Base-by-base conservation (phyloP, 2,888 invertebrate genomes). In the Oxycera nigricornis region DNA sequence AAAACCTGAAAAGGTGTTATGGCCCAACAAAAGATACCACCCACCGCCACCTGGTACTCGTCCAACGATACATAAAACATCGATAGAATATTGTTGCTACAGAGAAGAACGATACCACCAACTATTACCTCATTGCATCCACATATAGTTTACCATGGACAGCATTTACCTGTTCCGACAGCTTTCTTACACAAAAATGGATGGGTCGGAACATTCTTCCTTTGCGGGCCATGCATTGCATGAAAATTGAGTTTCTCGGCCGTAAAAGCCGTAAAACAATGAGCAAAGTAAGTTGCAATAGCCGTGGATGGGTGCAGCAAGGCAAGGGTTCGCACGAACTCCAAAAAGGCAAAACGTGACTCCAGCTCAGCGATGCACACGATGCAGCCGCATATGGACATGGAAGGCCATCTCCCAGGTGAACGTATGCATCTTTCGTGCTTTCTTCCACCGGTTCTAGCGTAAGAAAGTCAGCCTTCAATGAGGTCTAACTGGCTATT, bases 321-420 rank as follows among this genome's bases (percentile, higher is more conserved):
- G 26, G 65, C 65, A 65, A 65, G 65, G 65, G 65, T 46, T 22
- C 39, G 17, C 65, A 65, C 41, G 65, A 26, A 24, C 22, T 65
- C 41, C 11, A 41, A 65, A 41, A 39, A n/a, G 65, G 41, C 41
- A 65, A 65, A 65, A 65, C 65, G 65, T 65, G 65, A 65, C 65
- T 65, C 24, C 41, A 14, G 41, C 17, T 41, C 20, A 65, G 24
- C 14, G 41, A 59, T 65, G 41, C 24, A 41, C 62, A 35, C 24
- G 52, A 17, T 22, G 24, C 52, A 2, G 24, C 24, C 20, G 14
- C 17, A 46, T 46, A n/a, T n/a, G n/a, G n/a, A n/a, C n/a, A n/a
- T n/a, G 24, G 20, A 52, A 52, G 22, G 52, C 20, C 24, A 52
- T 52, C 52, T 52, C 9, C 17, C 6, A 17, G 22, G 14, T 41